Evolutionary conservation across 2,113 vertebrate species (phyloP), one percentile per base, ranked within the genome.

Genomic region (Halichoeres trimaculatus): DNA sequence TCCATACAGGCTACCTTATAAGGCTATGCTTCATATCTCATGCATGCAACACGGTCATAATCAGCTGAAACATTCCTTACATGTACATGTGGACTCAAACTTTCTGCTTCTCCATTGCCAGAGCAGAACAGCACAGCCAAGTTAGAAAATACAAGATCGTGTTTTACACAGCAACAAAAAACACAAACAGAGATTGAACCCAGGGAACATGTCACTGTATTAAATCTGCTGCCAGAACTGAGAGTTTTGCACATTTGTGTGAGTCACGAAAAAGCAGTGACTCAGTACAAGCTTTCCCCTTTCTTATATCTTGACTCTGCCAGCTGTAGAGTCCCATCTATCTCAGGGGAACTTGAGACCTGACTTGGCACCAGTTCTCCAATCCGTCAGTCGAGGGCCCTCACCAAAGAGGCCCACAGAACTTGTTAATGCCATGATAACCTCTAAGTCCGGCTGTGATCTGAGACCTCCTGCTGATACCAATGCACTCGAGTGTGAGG

Each of bases 341-440:
- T 74, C 64, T 5, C 30, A 68, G 30, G 35, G 57, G 20, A 47
- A n/a, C 19, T 59, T 13, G 8, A 30, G 35, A 58, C 57, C 59
- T 48, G 36, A 70, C 50, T 54, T 70, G 68, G 57, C 70, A 43
- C 12, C 22, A 14, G 55, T 54, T 59, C 47, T 43, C 52, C 1
- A n/a, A 13, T 36, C 45, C 23, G 30, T 36, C 43, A 13, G 54
- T 65, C 41, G 7, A 57, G 38, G 43, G 19, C 43, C 45, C 40
- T 70, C 62, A 47, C 22, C 10, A 10, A 61, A 50, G 74, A 62
- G 45, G 52, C 69, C 73, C 45, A 1, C 20, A 22, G 66, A 78
- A 57, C 74, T 52, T 48, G 55, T 82, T 74, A 76, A 77, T 80
- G 87, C 71, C 82, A 38, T 64, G 77, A 85, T 79, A 81, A 81